Evolutionary conservation across 2,888 invertebrate species (phyloP).

Genomic region (Netelia fuscicornis): DNA sequence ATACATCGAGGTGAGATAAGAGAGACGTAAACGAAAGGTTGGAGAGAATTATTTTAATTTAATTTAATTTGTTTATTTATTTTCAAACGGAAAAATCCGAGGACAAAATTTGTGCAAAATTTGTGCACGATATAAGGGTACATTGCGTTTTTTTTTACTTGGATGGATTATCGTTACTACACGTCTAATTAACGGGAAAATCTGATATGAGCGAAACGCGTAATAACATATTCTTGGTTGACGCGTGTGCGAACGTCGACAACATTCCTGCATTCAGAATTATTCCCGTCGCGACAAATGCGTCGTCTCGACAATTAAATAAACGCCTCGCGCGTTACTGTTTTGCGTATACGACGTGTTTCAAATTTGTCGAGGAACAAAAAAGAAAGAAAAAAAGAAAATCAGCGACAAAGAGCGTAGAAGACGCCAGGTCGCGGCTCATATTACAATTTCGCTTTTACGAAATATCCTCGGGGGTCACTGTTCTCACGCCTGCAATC

Average conservation of each 20-base stretch:
- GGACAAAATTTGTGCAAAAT: too few relatives aligned
- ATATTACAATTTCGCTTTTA: slow-evolving; percentile 62
- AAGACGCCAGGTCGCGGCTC: slow-evolving; percentile 56
- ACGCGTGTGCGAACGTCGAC: neutral
- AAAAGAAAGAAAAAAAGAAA: neutral
- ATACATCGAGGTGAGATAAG: too few relatives aligned
- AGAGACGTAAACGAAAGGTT: too few relatives aligned
- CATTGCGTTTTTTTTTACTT: too few relatives aligned
- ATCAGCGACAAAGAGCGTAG: slow-evolving; percentile 65
- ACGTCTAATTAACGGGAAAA: neutral
- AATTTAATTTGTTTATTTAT: too few relatives aligned
- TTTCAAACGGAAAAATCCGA: too few relatives aligned
- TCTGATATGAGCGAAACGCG: neutral
- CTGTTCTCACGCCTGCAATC: slow-evolving; percentile 72
- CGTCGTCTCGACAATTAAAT: neutral
- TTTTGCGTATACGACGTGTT: neutral
- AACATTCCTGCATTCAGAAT: slow-evolving; percentile 1
- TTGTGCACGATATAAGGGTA: too few relatives aligned
- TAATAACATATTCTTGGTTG: neutral
- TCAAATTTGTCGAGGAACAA: too few relatives aligned
- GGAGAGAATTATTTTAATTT: too few relatives aligned
- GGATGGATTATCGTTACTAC: too few relatives aligned
- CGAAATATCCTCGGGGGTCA: slow-evolving; percentile 60
- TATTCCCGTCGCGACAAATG: neutral
- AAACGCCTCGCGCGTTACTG: neutral